Evolutionary conservation across 2,113 vertebrate species (phyloP), one percentile per base, ranked within the genome.

Genomic region (Erythrocercus mccallii): DNA sequence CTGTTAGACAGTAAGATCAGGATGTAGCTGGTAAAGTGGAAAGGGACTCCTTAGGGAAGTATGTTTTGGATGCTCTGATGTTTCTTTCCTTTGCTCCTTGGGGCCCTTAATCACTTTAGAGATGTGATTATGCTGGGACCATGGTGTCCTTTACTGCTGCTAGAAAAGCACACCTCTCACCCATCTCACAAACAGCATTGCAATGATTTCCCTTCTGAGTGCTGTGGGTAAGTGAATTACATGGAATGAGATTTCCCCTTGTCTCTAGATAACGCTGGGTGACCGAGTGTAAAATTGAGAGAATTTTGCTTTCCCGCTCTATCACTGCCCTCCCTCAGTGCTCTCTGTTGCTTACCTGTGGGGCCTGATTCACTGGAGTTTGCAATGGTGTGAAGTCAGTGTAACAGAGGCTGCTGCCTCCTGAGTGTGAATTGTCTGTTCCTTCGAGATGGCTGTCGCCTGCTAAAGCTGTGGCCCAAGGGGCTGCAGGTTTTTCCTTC

Each of bases 281-380:
- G 95, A 93, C 80, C 21, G 10, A 92, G 82, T 97, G 90, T 96
- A 95, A 96, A 96, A 96, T 86, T 92, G 82, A 96, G 93, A 92
- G 85, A 92, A 80, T 74, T 90, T 92, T 94, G 64, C 93, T 95
- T 94, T 91, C 66, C 71, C 68, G 37, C 42, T 95, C 74, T 72
- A 53, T 97, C 92, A 73, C 23, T 86, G 82, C 76, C 19, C 53
- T 85, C 70, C 37, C 50, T 76, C 17, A 38, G 70, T 24, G 40
- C 74, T 85, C 54, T 69, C 42, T 42, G 35, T 64, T 86, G 71
- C 12, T 17, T 56, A 88, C 82, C 60, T 93, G 77, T 83, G 90
- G 60, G 74, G 64, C 38, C 51, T 78, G 60, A 40, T 37, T 66
- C 62, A 12, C 56, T 86, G 90, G 54, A 44, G 51, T 70, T 92